Evolutionary conservation across 2,113 vertebrate genomes (phyloP), one percentile per base, ranked within the genome.

Genomic region (Carassius auratus): DNA sequence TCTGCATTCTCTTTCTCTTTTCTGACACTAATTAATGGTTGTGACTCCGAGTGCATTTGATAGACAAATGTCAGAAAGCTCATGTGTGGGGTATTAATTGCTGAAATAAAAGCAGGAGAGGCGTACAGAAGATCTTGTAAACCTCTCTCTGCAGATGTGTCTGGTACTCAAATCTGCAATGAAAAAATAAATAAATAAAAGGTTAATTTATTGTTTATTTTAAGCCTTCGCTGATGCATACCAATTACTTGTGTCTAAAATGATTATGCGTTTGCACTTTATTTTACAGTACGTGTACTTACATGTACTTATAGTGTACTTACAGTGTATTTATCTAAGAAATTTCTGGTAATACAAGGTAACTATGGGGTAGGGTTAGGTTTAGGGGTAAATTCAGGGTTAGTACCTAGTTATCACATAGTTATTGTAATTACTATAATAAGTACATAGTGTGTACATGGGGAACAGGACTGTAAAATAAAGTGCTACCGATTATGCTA

Each of bases 11-110:
- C 23, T 71, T 52, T 84, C 83, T 86, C 68, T 82, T 73, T 88
- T 88, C 88, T 88, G 87, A 93, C 88, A 45, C 92, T 94, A 94
- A 94, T 94, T 95, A 94, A 91, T 52, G 90, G 87, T 88, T 92
- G 90, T 90, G 87, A 90, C 88, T 89, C 87, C 87, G 86, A 78
- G 86, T 86, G 88, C 84, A 76, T 90, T 91, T 94, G 93, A 94
- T 94, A 92, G 94, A 93, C 93, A 94, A 94, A 95, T 94, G 94
- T 93, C 94, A 94, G 91, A 92, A 84, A 83, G 76, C 88, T 92
- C 93, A 93, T 92, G 85, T 87, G 90, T 92, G 77, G 75, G 85
- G 85, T 86, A 90, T 91, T 95, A 94, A 94, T 94, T 94, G 93
- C 89, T 86, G 69, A 90, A 93, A 93, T 94, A 90, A 92, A 90